Percentiles rank a stretch among this genome's conserved stretches.
These are phyloP conservation scores for Tetragnatha versicolor DNA, from an alignment of 1,140 invertebrate genomes.

Conservation along the genomic window DNA sequence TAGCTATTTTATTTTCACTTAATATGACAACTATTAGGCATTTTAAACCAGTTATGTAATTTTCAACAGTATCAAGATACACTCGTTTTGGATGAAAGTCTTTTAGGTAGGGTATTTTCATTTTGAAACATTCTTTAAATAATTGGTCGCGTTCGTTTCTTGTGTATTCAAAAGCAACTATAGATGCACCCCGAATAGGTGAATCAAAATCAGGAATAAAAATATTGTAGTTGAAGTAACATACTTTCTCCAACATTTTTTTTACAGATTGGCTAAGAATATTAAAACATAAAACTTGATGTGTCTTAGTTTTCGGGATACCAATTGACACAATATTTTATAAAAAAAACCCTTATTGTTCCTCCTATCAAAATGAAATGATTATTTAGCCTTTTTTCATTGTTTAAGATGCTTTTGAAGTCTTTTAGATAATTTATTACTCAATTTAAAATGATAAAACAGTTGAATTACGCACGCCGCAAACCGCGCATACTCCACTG, in stretches of 20 bases:
- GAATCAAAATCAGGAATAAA: background rate
- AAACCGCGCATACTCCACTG: too few relatives aligned
- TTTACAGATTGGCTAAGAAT: too few relatives aligned
- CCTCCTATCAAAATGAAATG: background rate
- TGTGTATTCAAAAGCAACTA: background rate
- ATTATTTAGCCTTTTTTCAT: background rate
- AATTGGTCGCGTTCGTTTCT: background rate
- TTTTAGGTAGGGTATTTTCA: background rate
- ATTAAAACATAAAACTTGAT: background rate
- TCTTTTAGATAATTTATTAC: background rate
- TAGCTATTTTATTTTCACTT: background rate
- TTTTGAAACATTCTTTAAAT: background rate
- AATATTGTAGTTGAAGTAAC: background rate
- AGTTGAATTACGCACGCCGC: too few relatives aligned
- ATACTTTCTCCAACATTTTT: background rate
- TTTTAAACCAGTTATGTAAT: background rate
- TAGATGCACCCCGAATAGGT: background rate
- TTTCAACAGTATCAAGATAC: background rate
- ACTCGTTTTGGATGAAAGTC: background rate
- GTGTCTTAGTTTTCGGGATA: background rate
- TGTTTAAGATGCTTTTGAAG: background rate
- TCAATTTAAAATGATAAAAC: too few relatives aligned
- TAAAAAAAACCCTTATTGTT: background rate
- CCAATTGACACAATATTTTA: background rate
- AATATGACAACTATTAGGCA: background rate